A percentile compares a stretch with the other conserved stretches of the same genome.
Conservation (phyloP, 2,888 invertebrate species). For the Stegana nigrithorax region DNA sequence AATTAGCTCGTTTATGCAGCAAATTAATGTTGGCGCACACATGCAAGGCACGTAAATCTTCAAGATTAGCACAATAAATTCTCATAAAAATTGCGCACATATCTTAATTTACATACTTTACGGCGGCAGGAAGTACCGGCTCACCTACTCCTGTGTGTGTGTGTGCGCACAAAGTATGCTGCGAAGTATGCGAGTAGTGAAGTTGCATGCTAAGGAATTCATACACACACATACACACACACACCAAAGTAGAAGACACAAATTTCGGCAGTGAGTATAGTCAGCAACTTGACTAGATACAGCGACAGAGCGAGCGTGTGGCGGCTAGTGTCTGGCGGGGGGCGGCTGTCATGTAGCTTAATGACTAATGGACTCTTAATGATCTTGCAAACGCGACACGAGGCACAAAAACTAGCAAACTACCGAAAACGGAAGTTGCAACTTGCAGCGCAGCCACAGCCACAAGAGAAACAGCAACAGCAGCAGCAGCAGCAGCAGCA, state of each 20-base stretch:
- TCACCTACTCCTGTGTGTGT: neutral
- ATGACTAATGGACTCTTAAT: conserved; percentile 66
- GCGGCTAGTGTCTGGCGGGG: neutral
- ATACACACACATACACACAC: conserved; percentile 1
- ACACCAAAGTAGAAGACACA: neutral
- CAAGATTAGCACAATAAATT: conserved; percentile 7
- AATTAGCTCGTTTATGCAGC: no score
- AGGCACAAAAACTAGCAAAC: neutral
- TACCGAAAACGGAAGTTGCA: neutral
- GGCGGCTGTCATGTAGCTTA: conserved; percentile 33
- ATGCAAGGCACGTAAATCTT: conserved; percentile 7
- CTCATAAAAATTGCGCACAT: conserved; percentile 10
- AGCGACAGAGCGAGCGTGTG: neutral
- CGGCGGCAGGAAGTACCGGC: neutral
- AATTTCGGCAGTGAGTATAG: no score
- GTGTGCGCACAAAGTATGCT: neutral
- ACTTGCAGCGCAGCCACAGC: no score
- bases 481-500: no score
- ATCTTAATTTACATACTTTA: conserved; percentile 2
- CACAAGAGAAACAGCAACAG: no score
- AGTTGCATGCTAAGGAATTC: conserved; percentile 3
- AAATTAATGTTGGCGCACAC: no score
- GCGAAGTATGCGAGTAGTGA: neutral
- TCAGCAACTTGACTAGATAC: no score
- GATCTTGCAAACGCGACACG: conserved; percentile 56